Percentiles rank a stretch among this genome's conserved stretches.
These are phyloP conservation scores for Erynnis tages DNA, from an alignment of 2,888 invertebrate species.

Conservation along the genomic window DNA sequence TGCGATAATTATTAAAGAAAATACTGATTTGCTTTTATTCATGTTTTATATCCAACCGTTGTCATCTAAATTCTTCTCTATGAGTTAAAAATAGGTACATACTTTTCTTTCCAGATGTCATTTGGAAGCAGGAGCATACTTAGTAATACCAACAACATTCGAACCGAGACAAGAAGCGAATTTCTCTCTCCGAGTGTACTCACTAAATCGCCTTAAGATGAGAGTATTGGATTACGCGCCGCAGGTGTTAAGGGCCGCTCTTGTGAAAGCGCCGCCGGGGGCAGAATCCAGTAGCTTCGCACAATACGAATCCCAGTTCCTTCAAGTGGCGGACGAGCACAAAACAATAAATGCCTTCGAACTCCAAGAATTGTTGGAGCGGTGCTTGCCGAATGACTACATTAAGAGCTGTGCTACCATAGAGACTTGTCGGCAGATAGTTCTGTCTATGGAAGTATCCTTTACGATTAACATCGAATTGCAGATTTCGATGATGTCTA, in stretches of 20 bases:
- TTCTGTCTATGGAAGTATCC: conserved; percentile 94
- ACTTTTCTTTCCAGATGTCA: conserved; percentile 79
- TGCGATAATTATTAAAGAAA: too few species aligned
- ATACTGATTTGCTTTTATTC: too few species aligned
- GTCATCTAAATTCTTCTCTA: background rate
- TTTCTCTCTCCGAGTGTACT: conserved; percentile 91
- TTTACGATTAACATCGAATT: conserved; percentile 43
- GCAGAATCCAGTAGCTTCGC: conserved; percentile 87
- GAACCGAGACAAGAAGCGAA: conserved; percentile 94
- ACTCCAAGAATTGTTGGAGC: conserved; percentile 93
- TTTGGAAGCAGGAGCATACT: conserved; percentile 90
- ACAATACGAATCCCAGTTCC: conserved; percentile 94
- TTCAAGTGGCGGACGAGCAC: conserved; percentile 95
- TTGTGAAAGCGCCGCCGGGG: conserved; percentile 88
- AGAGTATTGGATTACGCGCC: conserved; percentile 87
- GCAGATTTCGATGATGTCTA: background rate
- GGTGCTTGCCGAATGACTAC: conserved; percentile 95
- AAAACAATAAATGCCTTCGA: conserved; percentile 95
- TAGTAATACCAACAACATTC: conserved; percentile 94
- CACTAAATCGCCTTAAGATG: conserved; percentile 88
- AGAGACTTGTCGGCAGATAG: conserved; percentile 95
- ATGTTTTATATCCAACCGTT: too few species aligned
- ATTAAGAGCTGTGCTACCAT: conserved; percentile 96
- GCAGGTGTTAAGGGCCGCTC: conserved; percentile 85
- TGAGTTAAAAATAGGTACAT: background rate